Evolutionary conservation across 2,888 invertebrate species (phyloP).

Genomic region (Caenorhabditis plicata): DNA sequence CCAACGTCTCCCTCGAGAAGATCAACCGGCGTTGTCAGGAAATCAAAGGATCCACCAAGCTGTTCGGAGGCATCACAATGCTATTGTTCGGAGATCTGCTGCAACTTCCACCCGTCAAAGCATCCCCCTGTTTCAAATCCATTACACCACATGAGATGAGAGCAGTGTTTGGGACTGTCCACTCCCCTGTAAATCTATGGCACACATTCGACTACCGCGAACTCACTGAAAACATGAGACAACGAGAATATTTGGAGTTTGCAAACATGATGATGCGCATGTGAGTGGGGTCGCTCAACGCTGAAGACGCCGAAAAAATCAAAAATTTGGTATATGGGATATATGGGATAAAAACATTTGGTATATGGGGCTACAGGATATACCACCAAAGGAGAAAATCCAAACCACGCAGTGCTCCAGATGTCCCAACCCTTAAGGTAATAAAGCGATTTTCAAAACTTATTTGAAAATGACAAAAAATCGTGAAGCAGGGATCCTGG

Average conservation of each 20-base stretch:
- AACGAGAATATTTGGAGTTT: neutral
- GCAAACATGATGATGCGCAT: too few species aligned
- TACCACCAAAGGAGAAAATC: too few species aligned
- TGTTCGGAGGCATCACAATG: slow-evolving; percentile 22
- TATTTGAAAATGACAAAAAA: neutral
- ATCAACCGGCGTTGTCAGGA: slow-evolving; percentile 11
- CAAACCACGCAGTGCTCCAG: too few species aligned
- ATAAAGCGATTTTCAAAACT: too few species aligned
- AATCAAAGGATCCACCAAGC: slow-evolving; percentile 8
- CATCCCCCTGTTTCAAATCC: neutral
- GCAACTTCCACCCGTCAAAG: slow-evolving; percentile 27
- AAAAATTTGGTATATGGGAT: too few species aligned
- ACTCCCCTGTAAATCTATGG: neutral
- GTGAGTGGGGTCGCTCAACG: too few species aligned
- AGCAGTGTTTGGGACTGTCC: neutral
- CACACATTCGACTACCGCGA: neutral
- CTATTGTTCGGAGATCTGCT: slow-evolving; percentile 13
- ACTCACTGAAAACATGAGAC: neutral
- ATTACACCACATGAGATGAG: neutral
- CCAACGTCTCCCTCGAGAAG: slow-evolving; percentile 10
- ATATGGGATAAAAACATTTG: too few species aligned
- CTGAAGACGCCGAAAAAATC: too few species aligned
- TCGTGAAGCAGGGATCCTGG: slow-evolving; percentile 3
- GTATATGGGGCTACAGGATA: too few species aligned
- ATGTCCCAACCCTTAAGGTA: slow-evolving; percentile 4